Conservation (phyloP, 35 echinoderm and acorn worm species). For the Diadema setosum region DNA sequence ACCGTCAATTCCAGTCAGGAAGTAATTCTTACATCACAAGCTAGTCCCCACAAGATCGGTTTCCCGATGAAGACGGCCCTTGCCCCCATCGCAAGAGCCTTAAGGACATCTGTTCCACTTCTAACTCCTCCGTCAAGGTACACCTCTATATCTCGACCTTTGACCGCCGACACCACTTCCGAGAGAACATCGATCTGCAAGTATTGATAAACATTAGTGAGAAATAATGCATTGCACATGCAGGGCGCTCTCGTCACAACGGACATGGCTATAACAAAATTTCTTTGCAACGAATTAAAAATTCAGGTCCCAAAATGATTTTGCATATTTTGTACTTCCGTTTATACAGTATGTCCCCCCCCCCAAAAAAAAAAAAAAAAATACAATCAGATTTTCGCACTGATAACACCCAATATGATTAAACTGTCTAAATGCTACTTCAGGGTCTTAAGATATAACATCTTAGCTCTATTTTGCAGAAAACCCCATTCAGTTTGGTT, state of each 20-base stretch:
- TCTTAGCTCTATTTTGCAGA: too few species aligned
- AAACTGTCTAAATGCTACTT: too few species aligned
- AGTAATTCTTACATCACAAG: slow-evolving; percentile 19
- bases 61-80: slow-evolving; percentile 44
- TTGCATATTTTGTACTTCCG: neutral
- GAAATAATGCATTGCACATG: neutral
- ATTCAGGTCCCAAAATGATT: neutral
- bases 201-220: neutral
- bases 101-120: slow-evolving; percentile 46
- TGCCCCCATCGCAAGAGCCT: slow-evolving; percentile 44
- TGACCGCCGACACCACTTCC: slow-evolving; percentile 39
- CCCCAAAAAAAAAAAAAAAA: neutral
- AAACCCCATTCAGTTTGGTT: too few species aligned
- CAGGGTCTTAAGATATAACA: too few species aligned
- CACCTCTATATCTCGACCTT: slow-evolving; percentile 17
- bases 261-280: neutral
- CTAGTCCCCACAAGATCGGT: slow-evolving; percentile 41
- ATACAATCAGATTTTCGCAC: neutral
- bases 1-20: neutral
- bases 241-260: too few species aligned
- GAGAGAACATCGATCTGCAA: slow-evolving; percentile 27
- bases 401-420: too few species aligned
- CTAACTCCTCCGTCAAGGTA: slow-evolving; percentile 47
- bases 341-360: neutral
- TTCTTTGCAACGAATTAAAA: neutral